A percentile compares a stretch with the other conserved stretches of the same genome.
Conservation (phyloP, 35 echinoderm and acorn worm genomes). For the Anneissia japonica region DNA sequence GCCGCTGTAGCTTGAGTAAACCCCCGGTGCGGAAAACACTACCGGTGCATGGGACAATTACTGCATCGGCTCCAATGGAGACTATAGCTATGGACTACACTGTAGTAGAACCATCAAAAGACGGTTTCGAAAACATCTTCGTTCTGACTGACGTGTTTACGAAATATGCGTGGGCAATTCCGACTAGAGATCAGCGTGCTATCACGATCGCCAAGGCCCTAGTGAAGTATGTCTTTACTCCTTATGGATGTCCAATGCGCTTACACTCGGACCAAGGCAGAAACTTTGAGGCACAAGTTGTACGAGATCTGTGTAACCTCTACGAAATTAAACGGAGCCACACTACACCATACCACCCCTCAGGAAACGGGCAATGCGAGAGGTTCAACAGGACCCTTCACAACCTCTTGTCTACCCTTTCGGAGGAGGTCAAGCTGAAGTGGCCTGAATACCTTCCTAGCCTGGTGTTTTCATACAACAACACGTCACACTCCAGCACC, state of each 20-base stretch:
- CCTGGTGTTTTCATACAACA: conserved; percentile 14
- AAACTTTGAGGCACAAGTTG: conserved; percentile 46
- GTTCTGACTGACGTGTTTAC: conserved; percentile 73
- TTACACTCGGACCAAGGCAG: conserved; percentile 48
- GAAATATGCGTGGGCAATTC: conserved; percentile 41
- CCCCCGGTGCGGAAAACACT: too few relatives aligned
- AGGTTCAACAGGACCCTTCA: conserved; percentile 42
- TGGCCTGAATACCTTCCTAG: conserved; percentile 20
- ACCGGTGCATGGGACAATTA: too few relatives aligned
- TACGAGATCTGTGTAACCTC: conserved; percentile 24
- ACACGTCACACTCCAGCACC: background rate
- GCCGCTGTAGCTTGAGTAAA: too few relatives aligned
- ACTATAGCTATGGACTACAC: too few relatives aligned
- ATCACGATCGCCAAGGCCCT: conserved; percentile 36
- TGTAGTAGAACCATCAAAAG: conserved; percentile 39
- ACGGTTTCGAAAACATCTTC: conserved; percentile 47
- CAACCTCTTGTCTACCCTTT: too few relatives aligned
- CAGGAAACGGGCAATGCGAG: conserved; percentile 39
- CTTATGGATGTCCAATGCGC: conserved; percentile 43
- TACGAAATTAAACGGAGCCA: conserved; percentile 29
- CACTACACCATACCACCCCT: conserved; percentile 61
- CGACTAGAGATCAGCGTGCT: conserved; percentile 53
- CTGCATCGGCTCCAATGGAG: too few relatives aligned
- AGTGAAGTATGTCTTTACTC: conserved; percentile 15
- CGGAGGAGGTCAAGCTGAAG: background rate